A percentile compares a stretch with the other conserved stretches of the same genome.
phyloP scores from a whole-genome alignment of 2,888 invertebrate genomes.

The Limulus polyphemus region DNA sequence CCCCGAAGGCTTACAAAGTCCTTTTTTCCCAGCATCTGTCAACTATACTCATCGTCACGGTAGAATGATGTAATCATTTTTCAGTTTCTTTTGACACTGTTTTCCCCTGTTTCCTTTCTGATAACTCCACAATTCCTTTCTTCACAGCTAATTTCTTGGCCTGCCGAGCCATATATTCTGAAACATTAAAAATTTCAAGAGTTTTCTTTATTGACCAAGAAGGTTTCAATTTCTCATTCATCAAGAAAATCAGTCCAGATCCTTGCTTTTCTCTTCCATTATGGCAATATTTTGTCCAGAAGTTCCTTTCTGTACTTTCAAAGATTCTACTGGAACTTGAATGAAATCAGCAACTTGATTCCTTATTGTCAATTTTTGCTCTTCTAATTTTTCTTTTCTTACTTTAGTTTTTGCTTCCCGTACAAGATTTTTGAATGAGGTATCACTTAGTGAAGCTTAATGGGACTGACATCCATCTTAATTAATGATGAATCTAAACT shows the following conservation, averaged over 20 bases:
- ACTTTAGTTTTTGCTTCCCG: too few relatives aligned
- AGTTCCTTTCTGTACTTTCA: too few relatives aligned
- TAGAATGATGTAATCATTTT: neutral
- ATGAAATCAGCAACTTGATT: too few relatives aligned
- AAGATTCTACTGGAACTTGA: too few relatives aligned
- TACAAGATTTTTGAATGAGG: too few relatives aligned
- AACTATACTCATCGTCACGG: neutral
- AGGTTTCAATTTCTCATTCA: neutral
- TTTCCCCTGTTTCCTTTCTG: neutral
- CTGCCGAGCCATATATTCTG: constrained; percentile 1
- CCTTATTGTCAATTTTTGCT: too few relatives aligned
- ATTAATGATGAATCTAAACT: too few relatives aligned
- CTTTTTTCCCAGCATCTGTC: constrained; percentile 1
- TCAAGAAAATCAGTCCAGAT: neutral
- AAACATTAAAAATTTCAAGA: neutral
- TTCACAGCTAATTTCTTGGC: neutral
- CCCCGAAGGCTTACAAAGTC: constrained; percentile 1
- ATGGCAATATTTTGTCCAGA: too few relatives aligned
- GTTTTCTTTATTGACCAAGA: neutral
- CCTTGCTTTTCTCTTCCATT: neutral
- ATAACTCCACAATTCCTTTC: neutral
- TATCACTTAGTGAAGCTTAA: too few relatives aligned
- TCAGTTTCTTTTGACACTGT: neutral
- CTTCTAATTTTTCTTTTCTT: too few relatives aligned
- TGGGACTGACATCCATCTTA: too few relatives aligned